These are phyloP conservation scores for Gobio gobio DNA, from an alignment of 2,113 vertebrate species.

Conservation along the genomic window DNA sequence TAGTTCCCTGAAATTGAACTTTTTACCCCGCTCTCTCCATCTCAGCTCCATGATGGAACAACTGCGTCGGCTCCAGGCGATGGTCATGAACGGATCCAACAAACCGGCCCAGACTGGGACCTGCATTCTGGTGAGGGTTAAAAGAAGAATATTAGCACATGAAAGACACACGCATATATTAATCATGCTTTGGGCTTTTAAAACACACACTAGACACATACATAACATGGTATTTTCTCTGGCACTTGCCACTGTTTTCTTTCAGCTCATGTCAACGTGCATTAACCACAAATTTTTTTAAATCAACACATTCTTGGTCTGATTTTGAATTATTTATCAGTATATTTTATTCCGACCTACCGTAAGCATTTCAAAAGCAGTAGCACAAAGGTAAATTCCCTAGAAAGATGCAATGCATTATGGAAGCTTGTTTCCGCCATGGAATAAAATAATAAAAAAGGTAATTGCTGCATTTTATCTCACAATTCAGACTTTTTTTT, in stretches of 20 bases:
- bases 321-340: neutral
- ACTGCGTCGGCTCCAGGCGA: slow-evolving; percentile 86
- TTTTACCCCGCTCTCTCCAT: slow-evolving; percentile 1
- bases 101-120: slow-evolving; percentile 89
- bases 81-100: slow-evolving; percentile 86
- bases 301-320: neutral
- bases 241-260: neutral
- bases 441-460: no score
- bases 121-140: slow-evolving; percentile 78
- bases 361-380: neutral
- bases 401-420: neutral
- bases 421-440: no score
- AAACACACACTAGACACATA: neutral
- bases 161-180: neutral
- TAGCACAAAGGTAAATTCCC: neutral
- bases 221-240: neutral
- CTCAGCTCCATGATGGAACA: slow-evolving; percentile 89
- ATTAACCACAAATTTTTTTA: neutral
- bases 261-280: neutral
- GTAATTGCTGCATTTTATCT: no score
- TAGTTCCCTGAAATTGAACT: slow-evolving; percentile 26
- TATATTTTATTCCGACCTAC: neutral
- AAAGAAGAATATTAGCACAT: slow-evolving; percentile 1
- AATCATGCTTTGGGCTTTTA: neutral
- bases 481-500: no score